Conservation (phyloP, 2,888 invertebrate species). For the Acanthosepion esculentum region DNA sequence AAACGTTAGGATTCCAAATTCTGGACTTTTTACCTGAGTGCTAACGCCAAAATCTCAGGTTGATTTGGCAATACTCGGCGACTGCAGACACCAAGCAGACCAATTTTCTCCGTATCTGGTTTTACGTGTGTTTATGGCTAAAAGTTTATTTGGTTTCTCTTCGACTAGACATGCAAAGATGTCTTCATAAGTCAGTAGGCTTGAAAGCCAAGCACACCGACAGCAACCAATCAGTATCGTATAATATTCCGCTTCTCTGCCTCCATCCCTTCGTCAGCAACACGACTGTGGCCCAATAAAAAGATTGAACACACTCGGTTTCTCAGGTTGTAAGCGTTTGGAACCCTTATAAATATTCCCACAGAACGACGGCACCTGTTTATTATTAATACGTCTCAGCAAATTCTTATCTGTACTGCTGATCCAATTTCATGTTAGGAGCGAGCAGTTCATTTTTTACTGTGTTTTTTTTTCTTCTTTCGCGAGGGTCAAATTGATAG, state of each 20-base stretch:
- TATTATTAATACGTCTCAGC: neutral
- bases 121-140: too few species aligned
- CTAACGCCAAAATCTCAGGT: too few species aligned
- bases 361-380: neutral
- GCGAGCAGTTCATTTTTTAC: neutral
- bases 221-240: neutral
- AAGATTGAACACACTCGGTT: neutral
- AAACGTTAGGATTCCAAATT: too few species aligned
- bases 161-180: too few species aligned
- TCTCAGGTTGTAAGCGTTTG: neutral
- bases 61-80: too few species aligned
- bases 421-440: neutral
- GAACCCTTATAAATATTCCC: neutral
- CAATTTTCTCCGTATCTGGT: too few species aligned
- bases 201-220: too few species aligned
- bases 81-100: too few species aligned
- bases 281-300: neutral
- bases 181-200: too few species aligned
- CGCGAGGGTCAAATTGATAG: neutral
- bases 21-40: too few species aligned
- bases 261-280: neutral
- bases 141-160: too few species aligned
- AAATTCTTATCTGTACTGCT: neutral
- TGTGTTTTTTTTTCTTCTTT: neutral
- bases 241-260: neutral